phyloP scores from a whole-genome alignment of 2,888 invertebrate genomes.

The Chloromyia formosa region DNA sequence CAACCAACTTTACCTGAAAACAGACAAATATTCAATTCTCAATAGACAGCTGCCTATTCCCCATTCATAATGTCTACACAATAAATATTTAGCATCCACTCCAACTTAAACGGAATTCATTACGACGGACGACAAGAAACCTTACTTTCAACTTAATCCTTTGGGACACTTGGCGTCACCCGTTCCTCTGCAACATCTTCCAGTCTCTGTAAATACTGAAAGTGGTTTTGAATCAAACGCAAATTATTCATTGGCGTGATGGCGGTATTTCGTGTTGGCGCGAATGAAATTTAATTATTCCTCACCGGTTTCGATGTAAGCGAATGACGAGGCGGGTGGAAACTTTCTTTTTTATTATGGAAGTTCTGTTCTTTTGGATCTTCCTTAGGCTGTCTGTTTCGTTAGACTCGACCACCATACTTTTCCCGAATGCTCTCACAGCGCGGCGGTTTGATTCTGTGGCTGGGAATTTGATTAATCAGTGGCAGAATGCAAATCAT shows the following conservation, averaged over 20 bases:
- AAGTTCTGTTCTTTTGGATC: not conserved
- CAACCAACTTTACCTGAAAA: too few relatives aligned
- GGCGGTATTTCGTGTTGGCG: not conserved
- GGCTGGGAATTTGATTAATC: constrained; percentile 9
- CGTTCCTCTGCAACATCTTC: too few relatives aligned
- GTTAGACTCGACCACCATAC: not conserved
- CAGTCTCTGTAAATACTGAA: not conserved
- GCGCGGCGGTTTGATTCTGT: not conserved
- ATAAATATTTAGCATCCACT: too few relatives aligned
- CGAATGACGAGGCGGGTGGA: not conserved
- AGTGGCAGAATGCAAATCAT: not conserved
- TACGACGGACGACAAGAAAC: too few relatives aligned
- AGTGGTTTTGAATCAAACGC: not conserved
- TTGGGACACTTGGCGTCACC: too few relatives aligned
- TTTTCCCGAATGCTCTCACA: not conserved
- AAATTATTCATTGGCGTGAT: not conserved
- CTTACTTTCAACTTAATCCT: too few relatives aligned
- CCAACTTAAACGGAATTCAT: too few relatives aligned
- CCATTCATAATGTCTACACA: too few relatives aligned
- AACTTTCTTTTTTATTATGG: too few relatives aligned
- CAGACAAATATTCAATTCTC: too few relatives aligned
- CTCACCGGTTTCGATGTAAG: not conserved
- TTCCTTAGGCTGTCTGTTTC: not conserved
- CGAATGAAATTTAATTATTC: constrained; percentile 12
- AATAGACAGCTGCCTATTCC: too few relatives aligned